phyloP scores from a whole-genome alignment of 2,797 vertebrate genomes.

The Catostomus latipinnis region DNA sequence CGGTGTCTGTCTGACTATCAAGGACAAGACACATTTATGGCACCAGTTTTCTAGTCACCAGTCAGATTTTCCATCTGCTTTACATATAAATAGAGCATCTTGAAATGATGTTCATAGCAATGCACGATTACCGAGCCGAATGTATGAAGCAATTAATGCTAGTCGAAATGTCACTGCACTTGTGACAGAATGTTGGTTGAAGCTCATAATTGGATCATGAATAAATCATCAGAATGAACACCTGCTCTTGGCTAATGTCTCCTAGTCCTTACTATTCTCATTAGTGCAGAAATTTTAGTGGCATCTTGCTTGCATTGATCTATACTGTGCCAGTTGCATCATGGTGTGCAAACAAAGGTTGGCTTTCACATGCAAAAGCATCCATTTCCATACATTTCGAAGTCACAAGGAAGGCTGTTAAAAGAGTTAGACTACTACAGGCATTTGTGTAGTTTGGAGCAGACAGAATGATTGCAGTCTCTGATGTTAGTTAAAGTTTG shows the following conservation, averaged over 20 bases:
- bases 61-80: constrained; percentile 26
- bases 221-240: constrained; percentile 56
- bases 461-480: too few relatives aligned
- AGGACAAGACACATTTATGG: constrained; percentile 9
- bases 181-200: constrained; percentile 40
- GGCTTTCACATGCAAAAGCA: not conserved
- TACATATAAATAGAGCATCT: constrained; percentile 8
- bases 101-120: constrained; percentile 18
- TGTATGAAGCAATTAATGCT: constrained; percentile 45
- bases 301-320: constrained; percentile 4
- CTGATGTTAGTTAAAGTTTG: too few relatives aligned
- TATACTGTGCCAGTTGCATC: not conserved
- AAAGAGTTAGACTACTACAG: too few relatives aligned
- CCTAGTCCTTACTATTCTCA: not conserved
- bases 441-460: too few relatives aligned
- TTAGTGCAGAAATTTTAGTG: constrained; percentile 11
- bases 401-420: not conserved
- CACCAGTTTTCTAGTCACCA: not conserved
- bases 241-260: constrained; percentile 28
- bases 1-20: not conserved
- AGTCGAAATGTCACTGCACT: constrained; percentile 48
- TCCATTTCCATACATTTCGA: not conserved
- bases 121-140: constrained; percentile 18
- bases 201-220: constrained; percentile 52
- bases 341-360: not conserved